Evolutionary conservation across 2,888 invertebrate species (phyloP).

Genomic region (Endotricha flammealis): DNA sequence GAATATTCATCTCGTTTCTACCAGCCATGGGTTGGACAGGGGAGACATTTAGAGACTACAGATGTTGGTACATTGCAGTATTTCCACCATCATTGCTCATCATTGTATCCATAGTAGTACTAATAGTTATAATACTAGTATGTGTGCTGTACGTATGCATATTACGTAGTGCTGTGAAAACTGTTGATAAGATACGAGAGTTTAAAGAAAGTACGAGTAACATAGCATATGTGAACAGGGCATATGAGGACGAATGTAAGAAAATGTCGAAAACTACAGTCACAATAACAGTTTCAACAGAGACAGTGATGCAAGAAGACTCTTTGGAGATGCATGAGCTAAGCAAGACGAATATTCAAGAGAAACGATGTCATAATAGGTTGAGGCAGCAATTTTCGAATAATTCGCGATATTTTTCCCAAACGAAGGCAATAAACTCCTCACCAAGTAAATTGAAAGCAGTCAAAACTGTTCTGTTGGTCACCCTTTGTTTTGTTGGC

Average conservation of each 20-base stretch:
- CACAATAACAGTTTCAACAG: constrained; percentile 33
- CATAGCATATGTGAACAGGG: constrained; percentile 38
- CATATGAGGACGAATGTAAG: constrained; percentile 36
- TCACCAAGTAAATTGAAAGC: constrained; percentile 76
- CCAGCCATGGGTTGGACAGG: constrained; percentile 60
- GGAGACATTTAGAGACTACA: constrained; percentile 63
- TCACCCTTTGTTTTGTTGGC: constrained; percentile 73
- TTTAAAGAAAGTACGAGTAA: constrained; percentile 41
- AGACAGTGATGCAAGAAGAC: constrained; percentile 23
- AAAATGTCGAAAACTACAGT: constrained; percentile 27
- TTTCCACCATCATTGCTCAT: constrained; percentile 71
- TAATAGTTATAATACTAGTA: constrained; percentile 55
- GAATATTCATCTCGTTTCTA: constrained; percentile 42
- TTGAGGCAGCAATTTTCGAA: constrained; percentile 24
- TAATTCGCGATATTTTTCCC: constrained; percentile 24
- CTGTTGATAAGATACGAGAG: constrained; percentile 66
- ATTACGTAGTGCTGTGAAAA: constrained; percentile 70
- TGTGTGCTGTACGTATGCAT: constrained; percentile 74
- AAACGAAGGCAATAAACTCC: constrained; percentile 24
- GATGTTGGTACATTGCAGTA: constrained; percentile 79
- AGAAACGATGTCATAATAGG: constrained; percentile 17
- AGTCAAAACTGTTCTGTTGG: constrained; percentile 77
- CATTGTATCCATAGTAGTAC: constrained; percentile 63
- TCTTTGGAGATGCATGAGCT: constrained; percentile 25
- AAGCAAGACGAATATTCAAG: constrained; percentile 21